phyloP scores from a whole-genome alignment of 2,113 vertebrate species.

The Choloepus hoffmanni region DNA sequence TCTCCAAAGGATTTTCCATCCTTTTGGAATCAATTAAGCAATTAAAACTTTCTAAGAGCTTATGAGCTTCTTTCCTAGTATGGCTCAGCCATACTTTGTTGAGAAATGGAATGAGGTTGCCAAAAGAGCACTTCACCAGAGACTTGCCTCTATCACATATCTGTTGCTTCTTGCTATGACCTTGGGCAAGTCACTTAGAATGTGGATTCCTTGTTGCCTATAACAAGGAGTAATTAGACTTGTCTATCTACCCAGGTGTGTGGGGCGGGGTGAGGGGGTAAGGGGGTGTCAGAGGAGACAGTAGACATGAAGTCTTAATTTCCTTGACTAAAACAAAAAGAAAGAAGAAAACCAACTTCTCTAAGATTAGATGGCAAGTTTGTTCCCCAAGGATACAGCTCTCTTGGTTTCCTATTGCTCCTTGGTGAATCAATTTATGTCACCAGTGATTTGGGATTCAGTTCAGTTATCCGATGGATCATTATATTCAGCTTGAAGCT shows the following conservation, averaged over 20 bases:
- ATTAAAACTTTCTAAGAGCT: background rate
- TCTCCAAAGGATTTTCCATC: background rate
- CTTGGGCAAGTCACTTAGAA: background rate
- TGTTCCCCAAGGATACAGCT: background rate
- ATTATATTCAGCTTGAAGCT: background rate
- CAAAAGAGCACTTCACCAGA: background rate
- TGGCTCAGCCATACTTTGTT: background rate
- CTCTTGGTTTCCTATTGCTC: background rate
- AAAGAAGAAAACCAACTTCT: background rate
- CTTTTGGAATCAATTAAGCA: background rate
- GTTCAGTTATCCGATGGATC: constrained; percentile 3
- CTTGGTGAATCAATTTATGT: background rate
- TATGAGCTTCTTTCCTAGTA: background rate
- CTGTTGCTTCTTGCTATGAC: background rate
- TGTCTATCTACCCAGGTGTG: background rate
- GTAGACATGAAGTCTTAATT: background rate
- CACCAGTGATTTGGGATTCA: background rate
- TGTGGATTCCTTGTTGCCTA: background rate
- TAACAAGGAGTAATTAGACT: background rate
- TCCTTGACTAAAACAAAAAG: background rate
- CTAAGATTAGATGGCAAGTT: background rate
- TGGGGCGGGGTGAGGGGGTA: too few relatives aligned
- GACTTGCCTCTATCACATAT: background rate
- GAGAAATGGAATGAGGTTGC: background rate
- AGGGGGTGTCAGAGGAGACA: background rate